phyloP scores from a whole-genome alignment of 2,797 vertebrate species.

The Megalops cyprinoides region DNA sequence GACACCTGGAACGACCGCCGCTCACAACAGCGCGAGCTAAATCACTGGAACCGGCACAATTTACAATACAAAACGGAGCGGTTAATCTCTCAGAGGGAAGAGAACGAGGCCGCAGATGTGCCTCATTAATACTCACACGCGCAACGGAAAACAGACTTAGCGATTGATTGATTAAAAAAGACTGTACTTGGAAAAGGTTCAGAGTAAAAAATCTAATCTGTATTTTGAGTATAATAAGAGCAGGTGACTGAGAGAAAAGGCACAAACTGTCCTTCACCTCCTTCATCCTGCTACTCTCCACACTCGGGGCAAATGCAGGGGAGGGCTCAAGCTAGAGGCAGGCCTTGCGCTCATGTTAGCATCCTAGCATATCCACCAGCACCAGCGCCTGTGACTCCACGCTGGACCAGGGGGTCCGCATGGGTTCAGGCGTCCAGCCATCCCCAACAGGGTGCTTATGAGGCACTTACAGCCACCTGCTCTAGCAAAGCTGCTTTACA shows the following conservation, averaged over 20 bases:
- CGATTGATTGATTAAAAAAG: neutral
- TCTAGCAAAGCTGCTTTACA: neutral
- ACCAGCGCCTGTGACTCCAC: neutral
- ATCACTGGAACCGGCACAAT: neutral
- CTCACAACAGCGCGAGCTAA: neutral
- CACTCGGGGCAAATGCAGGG: too few relatives aligned
- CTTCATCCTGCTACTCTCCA: slow-evolving; percentile 34
- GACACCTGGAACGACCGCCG: neutral
- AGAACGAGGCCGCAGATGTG: neutral
- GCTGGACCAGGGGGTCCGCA: neutral
- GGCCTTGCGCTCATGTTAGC: neutral
- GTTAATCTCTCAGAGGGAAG: neutral
- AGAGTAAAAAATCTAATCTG: slow-evolving; percentile 18
- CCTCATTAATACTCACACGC: neutral
- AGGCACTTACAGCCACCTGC: neutral
- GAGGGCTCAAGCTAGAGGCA: slow-evolving; percentile 14
- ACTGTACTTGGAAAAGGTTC: neutral
- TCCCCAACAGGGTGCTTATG: neutral
- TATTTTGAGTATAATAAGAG: slow-evolving; percentile 30
- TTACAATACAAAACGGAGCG: neutral
- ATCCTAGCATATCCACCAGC: neutral
- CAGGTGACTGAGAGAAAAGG: neutral
- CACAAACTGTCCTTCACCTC: neutral
- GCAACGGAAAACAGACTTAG: neutral
- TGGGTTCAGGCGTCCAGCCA: neutral